A percentile compares a stretch with the other conserved stretches of the same genome.
Evolutionary conservation across 2,113 vertebrate species (phyloP).

Genomic region (Orycteropus afer): DNA sequence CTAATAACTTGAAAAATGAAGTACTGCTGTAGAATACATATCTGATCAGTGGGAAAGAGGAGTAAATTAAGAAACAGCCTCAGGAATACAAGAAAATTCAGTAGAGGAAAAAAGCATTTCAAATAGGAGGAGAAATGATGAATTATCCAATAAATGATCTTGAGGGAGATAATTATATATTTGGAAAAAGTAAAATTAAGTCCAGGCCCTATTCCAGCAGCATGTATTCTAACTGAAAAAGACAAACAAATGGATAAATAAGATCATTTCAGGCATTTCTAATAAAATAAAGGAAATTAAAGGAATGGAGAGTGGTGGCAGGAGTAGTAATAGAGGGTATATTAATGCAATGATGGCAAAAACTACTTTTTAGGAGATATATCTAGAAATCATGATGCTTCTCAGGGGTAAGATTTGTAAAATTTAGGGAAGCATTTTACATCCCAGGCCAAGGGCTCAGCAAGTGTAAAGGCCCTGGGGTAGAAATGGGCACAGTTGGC

Average conservation of each 20-base stretch:
- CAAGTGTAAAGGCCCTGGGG: not conserved
- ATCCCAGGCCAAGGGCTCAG: not conserved
- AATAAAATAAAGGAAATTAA: slow-evolving; percentile 21
- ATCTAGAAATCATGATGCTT: not conserved
- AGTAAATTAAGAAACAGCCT: slow-evolving; percentile 36
- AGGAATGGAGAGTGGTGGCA: not conserved
- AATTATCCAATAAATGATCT: slow-evolving; percentile 49
- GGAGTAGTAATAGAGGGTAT: not conserved
- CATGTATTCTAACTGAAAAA: not conserved
- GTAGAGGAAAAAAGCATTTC: slow-evolving; percentile 7
- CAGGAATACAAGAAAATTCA: slow-evolving; percentile 45
- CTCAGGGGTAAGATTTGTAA: not conserved
- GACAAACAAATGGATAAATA: not conserved
- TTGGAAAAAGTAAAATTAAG: slow-evolving; percentile 9
- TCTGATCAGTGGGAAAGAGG: not conserved
- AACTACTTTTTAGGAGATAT: not conserved
- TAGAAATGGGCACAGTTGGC: not conserved
- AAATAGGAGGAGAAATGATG: slow-evolving; percentile 27
- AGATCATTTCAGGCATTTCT: not conserved
- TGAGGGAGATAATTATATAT: slow-evolving; percentile 25
- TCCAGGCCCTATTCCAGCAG: not conserved
- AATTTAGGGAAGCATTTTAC: not conserved
- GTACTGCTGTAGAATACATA: not conserved
- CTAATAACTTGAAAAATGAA: slow-evolving; percentile 20
- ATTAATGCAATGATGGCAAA: not conserved